Base-by-base conservation (phyloP, 2,797 vertebrate species). In the Phylloscopus collybita region DNA sequence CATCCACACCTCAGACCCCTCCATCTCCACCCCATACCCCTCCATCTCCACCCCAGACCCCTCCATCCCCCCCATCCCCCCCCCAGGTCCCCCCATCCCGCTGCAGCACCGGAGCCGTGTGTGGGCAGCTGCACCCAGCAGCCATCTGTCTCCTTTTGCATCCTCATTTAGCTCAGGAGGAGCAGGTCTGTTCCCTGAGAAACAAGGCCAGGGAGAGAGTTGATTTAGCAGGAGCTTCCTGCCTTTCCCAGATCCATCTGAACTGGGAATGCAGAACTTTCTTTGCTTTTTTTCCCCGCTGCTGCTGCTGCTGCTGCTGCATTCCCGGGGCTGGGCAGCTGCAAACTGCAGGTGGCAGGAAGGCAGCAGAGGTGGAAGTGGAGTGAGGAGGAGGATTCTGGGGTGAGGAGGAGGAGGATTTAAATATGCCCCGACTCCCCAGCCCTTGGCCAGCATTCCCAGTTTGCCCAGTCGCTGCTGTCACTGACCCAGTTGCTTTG, bases 211-310 rank as follows among this genome's bases (percentile, higher is more conserved):
- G 79, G 64, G 57, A 64, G 11, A 13, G 86, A 56, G 57, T 76
- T 75, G 25, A 70, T 89, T 82, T n/a, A 82, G 71, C 79, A 89
- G 50, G 56, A 89, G 57, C 86, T 89, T 82, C 79, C 79, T 89
- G 79, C 56, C 79, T 76, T 89, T 64, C 5, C 86, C 79, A 82
- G 32, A n/a, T 82, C 71, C 50, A 21, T 82, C 79, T 54, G 59
- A 75, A 19, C 86, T 89, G 62, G 34, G 54, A 82, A 62, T 29
- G 32, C 72, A 67, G 78, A 74, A 82, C 71, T 89, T 69, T 62
- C 27, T 27, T 56, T 50, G 32, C 36, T 36, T 56, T 44, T 6
- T 17, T 62, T 62, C 49, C 50, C 64, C 11, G 5, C 38, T 40
- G 38, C 38, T 40, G 67, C 59, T 80, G 75, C 86, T 72, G 69